Base-by-base conservation (phyloP, 2,797 vertebrate genomes). In the Manis pentadactyla region DNA sequence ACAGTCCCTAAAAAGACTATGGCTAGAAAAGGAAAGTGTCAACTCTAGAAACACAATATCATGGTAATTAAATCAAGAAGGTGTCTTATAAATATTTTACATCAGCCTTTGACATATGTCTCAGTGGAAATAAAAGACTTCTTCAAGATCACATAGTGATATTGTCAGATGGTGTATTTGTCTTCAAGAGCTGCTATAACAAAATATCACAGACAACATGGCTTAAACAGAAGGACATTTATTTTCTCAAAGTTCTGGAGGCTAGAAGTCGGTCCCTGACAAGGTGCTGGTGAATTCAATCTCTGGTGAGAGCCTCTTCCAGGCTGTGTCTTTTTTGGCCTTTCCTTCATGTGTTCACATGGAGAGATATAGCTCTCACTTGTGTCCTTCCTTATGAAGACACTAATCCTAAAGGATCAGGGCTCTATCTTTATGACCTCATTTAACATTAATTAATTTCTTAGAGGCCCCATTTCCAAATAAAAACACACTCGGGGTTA, bases 41-140 rank as follows among this genome's bases (percentile, higher is more conserved):
- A 86, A 68, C 15, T 6, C 39, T 64, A 59, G 27, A 93, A 93
- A 51, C 11, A 95, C 8, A 78, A 75, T 39, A 73, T 61, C 10
- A 34, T 92, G 37, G 17, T 83, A 95, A 74, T 74, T 39, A 95
- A 92, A 91, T 90, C 77, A 92, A 27, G 4, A 88, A 85, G 21
- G 14, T 29, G 88, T 71, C 46, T 79, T 93, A 55, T 74, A 90
- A 85, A 79, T 75, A 74, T 64, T 90, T 81, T 27, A 86, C 10
- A 29, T 95, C 68, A 90, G 10, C 46, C 15, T 83, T 83, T 85
- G 66, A 37, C 68, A 29, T 78, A 5, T 88, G 19, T n/a, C 46
- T 93, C 46, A 71, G 2, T 63, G 18, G 12, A 93, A 95, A n/a
- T 57, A 73, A 83, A 59, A 93, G 19, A 55, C 29, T 63, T 83